Evolutionary conservation across 2,113 vertebrate genomes (phyloP), one percentile per base, ranked within the genome.

Genomic region (Muntiacus reevesi): DNA sequence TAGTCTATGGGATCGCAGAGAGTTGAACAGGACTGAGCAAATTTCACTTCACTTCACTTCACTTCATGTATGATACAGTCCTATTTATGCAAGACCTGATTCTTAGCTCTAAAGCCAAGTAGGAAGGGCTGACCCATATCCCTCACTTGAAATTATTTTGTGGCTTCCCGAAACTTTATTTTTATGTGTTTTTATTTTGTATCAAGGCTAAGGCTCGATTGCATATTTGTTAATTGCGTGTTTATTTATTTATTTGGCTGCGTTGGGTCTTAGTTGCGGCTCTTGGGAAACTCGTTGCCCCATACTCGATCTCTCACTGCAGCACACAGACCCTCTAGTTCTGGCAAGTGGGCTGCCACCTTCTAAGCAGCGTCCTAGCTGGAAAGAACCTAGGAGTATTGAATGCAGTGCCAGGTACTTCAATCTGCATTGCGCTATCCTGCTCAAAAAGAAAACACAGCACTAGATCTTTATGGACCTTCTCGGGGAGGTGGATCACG

Each of bases 81-180:
- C 14, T 57, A 3, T 30, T 13, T 36, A 28, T n/a, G 15, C 15
- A 25, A 23, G 27, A 28, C 16, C n/a, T 27, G 6, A 28, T 27
- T 33, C 11, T 17, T 6, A 5, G n/a, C 8, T 25, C 8, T 33
- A 36, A 62, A 40, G 78, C 33, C 36, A 89, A 40, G 6, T 25
- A 84, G 62, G 85, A 89, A 36, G 27, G 14, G 11, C 50, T 64
- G 12, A 54, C 27, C 33, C 4, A 3, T 27, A 10, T 3, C 4
- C 43, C 50, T 79, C 25, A 50, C 45, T 85, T 64, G 62, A 23
- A 40, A 82, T 67, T 88, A 76, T 59, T 50, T 50, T n/a, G 21
- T 62, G 92, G 45, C 21, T 91, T 76, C 59, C 43, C 52, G 21
- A 79, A 54, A 45, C 47, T 25, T 94, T 23, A n/a, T 81, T 91